These are phyloP conservation scores for Ornithoptera alexandrae DNA, from an alignment of 2,888 invertebrate species.

Conservation along the genomic window DNA sequence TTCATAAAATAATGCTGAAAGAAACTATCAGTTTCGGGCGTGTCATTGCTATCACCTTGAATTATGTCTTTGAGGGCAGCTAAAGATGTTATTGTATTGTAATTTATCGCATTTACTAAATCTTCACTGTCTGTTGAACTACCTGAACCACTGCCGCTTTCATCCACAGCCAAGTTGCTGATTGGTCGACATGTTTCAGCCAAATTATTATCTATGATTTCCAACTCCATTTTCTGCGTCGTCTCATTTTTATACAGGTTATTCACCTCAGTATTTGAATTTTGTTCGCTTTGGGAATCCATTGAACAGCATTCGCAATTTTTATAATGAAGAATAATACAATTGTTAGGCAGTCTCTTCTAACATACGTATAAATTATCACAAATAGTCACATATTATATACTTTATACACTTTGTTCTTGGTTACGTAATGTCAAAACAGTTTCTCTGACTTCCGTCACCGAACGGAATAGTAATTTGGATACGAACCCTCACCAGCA, in stretches of 20 bases:
- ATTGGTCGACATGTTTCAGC: conserved; percentile 49
- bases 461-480: conserved; percentile 48
- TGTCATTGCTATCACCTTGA: conserved; percentile 80
- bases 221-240: conserved; percentile 60
- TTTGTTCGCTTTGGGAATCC: conserved; percentile 61
- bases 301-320: conserved; percentile 64
- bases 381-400: conserved; percentile 57
- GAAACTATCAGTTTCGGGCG: conserved; percentile 80
- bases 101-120: conserved; percentile 83
- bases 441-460: conserved; percentile 53
- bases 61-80: conserved; percentile 85
- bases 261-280: conserved; percentile 51
- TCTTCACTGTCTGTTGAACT: conserved; percentile 83
- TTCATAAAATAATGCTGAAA: conserved; percentile 87
- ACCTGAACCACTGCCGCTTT: conserved; percentile 47
- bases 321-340: conserved; percentile 38
- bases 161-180: conserved; percentile 45
- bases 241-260: conserved; percentile 66
- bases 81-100: conserved; percentile 84
- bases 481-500: conserved; percentile 46
- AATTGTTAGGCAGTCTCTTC: conserved; percentile 41
- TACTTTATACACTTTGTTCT: conserved; percentile 22
- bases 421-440: conserved; percentile 60
- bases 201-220: conserved; percentile 41
- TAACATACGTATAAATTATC: conserved; percentile 25